A percentile compares a stretch with the other conserved stretches of the same genome.
phyloP scores from a whole-genome alignment of 2,113 vertebrate genomes.

The Gnathonemus echidnorhynchus region DNA sequence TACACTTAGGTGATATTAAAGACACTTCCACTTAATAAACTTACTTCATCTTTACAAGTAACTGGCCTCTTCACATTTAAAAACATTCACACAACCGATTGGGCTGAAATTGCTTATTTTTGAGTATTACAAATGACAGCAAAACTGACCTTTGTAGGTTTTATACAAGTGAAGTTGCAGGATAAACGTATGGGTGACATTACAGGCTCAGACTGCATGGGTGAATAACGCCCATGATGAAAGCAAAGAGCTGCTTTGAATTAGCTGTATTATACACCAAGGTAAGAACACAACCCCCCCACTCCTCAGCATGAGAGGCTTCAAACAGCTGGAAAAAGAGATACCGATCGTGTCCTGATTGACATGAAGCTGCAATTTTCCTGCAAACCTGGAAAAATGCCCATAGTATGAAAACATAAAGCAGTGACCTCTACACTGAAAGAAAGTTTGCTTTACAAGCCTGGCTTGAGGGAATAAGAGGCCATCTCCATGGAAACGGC shows the following conservation, averaged over 20 bases:
- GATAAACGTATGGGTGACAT: background rate
- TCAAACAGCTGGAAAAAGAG: background rate
- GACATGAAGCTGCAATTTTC: background rate
- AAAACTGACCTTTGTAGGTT: background rate
- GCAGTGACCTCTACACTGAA: background rate
- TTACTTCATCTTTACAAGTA: background rate
- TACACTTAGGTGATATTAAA: background rate
- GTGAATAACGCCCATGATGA: background rate
- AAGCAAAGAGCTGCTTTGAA: background rate
- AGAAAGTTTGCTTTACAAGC: background rate
- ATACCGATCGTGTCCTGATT: background rate
- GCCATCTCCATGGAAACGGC: slow-evolving; percentile 3
- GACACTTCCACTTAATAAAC: background rate
- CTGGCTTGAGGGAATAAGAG: background rate
- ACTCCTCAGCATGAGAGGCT: background rate
- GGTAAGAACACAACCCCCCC: background rate
- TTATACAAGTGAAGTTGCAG: background rate
- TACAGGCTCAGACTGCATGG: background rate
- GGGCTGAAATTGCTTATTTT: background rate
- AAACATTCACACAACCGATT: background rate
- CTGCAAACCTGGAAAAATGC: background rate
- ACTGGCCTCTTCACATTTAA: background rate
- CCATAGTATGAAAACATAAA: background rate
- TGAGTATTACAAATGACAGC: background rate
- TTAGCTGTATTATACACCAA: background rate